Evolutionary conservation across 2,113 vertebrate species (phyloP).

Genomic region (Cryptomyrus ogoouensis): DNA sequence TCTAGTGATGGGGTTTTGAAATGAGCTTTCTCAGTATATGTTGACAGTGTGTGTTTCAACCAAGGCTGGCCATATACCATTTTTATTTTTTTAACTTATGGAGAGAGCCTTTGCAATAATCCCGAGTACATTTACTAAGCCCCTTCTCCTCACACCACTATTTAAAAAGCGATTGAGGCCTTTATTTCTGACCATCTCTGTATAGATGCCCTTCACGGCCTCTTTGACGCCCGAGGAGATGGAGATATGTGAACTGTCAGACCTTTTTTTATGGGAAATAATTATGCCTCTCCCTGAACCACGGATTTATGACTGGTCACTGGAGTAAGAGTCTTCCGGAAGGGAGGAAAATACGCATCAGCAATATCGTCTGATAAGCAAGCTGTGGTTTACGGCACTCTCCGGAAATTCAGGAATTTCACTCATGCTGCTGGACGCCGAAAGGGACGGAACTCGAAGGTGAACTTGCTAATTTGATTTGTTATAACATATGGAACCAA

Average conservation of each 20-base stretch:
- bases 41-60: not conserved
- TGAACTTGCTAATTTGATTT: not conserved
- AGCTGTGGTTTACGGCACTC: not conserved
- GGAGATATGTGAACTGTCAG: conserved; percentile 2
- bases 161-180: not conserved
- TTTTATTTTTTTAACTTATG: not conserved
- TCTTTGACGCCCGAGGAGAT: not conserved
- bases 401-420: not conserved
- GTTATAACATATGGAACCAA: not conserved
- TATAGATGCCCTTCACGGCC: not conserved
- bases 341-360: not conserved
- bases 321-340: not conserved
- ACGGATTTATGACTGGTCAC: not conserved
- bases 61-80: not conserved
- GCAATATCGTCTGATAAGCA: not conserved
- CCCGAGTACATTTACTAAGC: not conserved
- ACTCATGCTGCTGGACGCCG: not conserved
- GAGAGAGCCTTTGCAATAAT: not conserved
- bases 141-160: not conserved
- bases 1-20: not conserved
- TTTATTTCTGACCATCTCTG: not conserved
- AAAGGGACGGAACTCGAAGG: not conserved
- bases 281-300: not conserved
- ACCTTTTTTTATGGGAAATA: conserved; percentile 5
- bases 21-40: not conserved